These are phyloP conservation scores for Xanthia togata DNA, from an alignment of 2,888 invertebrate species.

Conservation along the genomic window DNA sequence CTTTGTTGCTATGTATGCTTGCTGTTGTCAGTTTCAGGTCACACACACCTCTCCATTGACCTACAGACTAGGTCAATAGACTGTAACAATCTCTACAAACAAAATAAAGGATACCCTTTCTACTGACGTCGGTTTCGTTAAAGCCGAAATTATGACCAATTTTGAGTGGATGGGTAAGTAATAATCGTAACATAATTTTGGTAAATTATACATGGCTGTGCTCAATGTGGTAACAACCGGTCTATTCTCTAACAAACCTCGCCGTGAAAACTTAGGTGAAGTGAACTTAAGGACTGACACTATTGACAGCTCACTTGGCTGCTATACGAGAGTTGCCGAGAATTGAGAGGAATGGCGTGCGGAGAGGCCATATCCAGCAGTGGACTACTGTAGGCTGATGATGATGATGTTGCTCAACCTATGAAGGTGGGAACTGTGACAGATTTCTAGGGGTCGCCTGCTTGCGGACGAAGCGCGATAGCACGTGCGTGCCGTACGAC, in stretches of 20 bases:
- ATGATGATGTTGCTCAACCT: no score
- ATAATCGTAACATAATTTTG: background rate
- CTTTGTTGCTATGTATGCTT: no score
- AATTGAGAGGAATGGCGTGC: no score
- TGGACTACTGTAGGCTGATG: no score
- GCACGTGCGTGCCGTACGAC: background rate
- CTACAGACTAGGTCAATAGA: slow-evolving; percentile 18
- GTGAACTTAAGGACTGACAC: no score
- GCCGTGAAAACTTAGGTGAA: background rate
- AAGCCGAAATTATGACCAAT: background rate
- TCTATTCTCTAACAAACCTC: background rate
- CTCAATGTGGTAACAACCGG: background rate
- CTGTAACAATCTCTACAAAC: slow-evolving; percentile 19
- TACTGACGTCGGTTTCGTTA: background rate
- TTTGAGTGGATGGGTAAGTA: background rate
- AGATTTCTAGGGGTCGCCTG: background rate
- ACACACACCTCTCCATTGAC: slow-evolving; percentile 22
- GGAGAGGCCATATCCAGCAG: no score
- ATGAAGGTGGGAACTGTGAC: background rate
- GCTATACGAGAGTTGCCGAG: no score
- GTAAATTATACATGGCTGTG: background rate
- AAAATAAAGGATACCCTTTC: slow-evolving; percentile 11
- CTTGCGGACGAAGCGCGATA: background rate
- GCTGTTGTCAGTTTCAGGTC: slow-evolving; percentile 29
- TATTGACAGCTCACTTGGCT: no score